These are phyloP conservation scores for Oreochromis spilurus DNA, from an alignment of 2,113 vertebrate species.

Conservation along the genomic window DNA sequence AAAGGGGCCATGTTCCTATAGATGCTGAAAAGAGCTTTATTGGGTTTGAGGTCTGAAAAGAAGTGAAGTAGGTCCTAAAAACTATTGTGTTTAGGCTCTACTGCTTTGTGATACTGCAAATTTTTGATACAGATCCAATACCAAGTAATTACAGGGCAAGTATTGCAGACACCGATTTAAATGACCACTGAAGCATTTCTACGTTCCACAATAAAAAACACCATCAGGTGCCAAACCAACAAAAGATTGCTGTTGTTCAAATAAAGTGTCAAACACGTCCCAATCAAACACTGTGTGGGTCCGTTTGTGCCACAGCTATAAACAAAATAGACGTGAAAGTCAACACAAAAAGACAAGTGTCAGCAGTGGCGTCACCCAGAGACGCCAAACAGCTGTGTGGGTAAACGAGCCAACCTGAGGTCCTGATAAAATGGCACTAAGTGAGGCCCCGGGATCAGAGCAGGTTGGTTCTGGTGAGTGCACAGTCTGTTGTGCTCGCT, in stretches of 20 bases:
- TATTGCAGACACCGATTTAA: not conserved
- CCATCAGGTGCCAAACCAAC: not conserved
- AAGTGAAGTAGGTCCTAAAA: not conserved
- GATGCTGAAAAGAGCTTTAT: not conserved
- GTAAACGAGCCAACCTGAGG: not conserved
- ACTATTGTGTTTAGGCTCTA: not conserved
- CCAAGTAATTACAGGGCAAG: not conserved
- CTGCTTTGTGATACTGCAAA: not conserved
- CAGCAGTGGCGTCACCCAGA: not conserved
- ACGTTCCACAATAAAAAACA: not conserved
- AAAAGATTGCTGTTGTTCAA: not conserved
- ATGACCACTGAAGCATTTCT: not conserved
- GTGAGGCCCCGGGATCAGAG: not conserved
- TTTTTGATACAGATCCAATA: not conserved
- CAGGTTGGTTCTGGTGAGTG: accelerated
- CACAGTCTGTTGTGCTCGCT: not conserved
- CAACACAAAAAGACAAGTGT: not conserved
- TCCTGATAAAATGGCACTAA: not conserved
- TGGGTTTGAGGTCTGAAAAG: not conserved
- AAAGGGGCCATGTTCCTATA: not conserved
- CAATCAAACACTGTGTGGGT: not conserved
- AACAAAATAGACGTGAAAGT: not conserved
- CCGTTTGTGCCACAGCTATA: not conserved
- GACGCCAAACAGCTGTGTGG: not conserved
- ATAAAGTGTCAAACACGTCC: not conserved